Percentiles rank a stretch among this genome's conserved stretches.
These are phyloP conservation scores for Pseudonaja textilis DNA, from an alignment of 2,113 vertebrate species.

Conservation along the genomic window DNA sequence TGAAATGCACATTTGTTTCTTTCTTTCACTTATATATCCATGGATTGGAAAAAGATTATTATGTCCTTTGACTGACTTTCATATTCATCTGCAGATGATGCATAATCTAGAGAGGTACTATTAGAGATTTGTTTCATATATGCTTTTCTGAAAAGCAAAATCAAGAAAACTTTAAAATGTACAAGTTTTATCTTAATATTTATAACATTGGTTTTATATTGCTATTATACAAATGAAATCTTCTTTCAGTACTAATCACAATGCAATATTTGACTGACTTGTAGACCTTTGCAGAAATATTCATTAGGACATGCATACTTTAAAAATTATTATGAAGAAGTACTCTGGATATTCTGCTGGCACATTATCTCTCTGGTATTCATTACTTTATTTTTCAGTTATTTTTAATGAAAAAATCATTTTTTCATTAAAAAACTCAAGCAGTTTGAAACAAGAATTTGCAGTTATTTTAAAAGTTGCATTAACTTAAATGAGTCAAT, in stretches of 20 bases:
- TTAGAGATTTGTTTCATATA: constrained; percentile 28
- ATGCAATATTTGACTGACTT: constrained; percentile 15
- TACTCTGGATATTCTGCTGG: neutral
- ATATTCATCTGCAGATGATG: neutral
- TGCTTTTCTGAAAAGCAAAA: constrained; percentile 62
- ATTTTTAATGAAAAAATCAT: neutral
- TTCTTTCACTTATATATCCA: constrained; percentile 57
- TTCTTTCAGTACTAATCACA: constrained; percentile 1
- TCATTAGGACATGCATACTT: neutral
- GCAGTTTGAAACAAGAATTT: neutral
- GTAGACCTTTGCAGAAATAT: neutral
- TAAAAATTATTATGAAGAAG: neutral
- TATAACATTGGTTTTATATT: neutral
- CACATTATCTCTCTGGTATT: neutral
- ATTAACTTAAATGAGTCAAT: neutral
- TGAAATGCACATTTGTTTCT: constrained; percentile 36
- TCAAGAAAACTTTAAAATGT: neutral
- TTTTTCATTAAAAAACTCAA: neutral
- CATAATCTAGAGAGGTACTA: constrained; percentile 19
- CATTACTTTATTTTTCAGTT: neutral
- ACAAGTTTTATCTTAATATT: neutral
- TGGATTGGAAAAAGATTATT: constrained; percentile 15
- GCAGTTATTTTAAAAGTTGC: neutral
- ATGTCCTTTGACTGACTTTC: constrained; percentile 27
- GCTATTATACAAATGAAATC: neutral